Conservation (phyloP, 2,888 invertebrate genomes). For the Trichopria drosophilae region DNA sequence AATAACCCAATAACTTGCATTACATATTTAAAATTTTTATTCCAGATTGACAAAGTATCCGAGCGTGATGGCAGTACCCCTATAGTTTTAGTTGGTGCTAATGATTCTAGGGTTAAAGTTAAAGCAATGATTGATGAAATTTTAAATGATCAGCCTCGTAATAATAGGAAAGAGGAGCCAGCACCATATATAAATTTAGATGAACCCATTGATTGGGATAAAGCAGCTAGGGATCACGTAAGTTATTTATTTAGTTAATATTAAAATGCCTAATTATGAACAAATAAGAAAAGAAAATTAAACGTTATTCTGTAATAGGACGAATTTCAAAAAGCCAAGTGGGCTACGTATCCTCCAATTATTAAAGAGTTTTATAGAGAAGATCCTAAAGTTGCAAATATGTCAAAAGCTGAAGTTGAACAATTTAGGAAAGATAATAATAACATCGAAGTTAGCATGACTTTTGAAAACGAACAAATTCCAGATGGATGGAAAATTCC, state of each 20-base stretch:
- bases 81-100: constrained; percentile 61
- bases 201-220: constrained; percentile 63
- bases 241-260: constrained; percentile 36
- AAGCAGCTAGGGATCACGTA: constrained; percentile 61
- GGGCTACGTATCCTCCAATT: constrained; percentile 69
- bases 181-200: background rate
- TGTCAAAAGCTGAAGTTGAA: constrained; percentile 67
- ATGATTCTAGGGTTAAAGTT: constrained; percentile 60
- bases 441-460: constrained; percentile 73
- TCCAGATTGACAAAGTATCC: constrained; percentile 49
- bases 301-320: constrained; percentile 35
- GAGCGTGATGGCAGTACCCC: constrained; percentile 54
- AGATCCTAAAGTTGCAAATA: constrained; percentile 68
- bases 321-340: constrained; percentile 61
- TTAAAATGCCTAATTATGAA: constrained; percentile 4
- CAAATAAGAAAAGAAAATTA: constrained; percentile 3
- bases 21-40: constrained; percentile 3
- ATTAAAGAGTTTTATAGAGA: constrained; percentile 84
- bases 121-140: constrained; percentile 57
- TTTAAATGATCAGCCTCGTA: constrained; percentile 27
- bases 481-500: constrained; percentile 61
- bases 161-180: background rate
- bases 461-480: constrained; percentile 61
- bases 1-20: background rate
- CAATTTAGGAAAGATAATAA: constrained; percentile 69